A percentile compares a stretch with the other conserved stretches of the same genome.
These are phyloP conservation scores for Plebejus anna DNA, from an alignment of 2,888 invertebrate genomes.

Conservation along the genomic window DNA sequence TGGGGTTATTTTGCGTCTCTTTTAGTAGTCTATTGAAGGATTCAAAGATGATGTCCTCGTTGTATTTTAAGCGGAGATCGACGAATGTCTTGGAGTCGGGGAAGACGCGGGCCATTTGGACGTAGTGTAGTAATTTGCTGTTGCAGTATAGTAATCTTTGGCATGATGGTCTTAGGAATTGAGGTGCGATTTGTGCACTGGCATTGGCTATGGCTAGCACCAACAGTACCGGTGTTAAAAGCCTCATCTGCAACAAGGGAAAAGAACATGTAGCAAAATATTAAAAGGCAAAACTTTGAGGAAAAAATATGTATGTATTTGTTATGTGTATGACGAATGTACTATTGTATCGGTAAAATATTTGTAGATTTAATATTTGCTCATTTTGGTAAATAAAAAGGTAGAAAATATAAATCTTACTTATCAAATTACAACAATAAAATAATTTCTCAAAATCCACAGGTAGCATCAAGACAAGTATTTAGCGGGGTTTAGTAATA, in stretches of 20 bases:
- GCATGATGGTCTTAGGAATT: slow-evolving; percentile 53
- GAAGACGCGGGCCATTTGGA: slow-evolving; percentile 84
- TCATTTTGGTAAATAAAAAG: too few relatives aligned
- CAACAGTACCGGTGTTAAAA: slow-evolving; percentile 19
- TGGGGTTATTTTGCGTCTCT: slow-evolving; percentile 66
- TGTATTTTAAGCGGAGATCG: slow-evolving; percentile 84
- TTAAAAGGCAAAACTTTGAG: too few relatives aligned
- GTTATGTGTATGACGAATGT: too few relatives aligned
- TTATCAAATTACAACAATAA: not conserved
- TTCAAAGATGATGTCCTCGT: slow-evolving; percentile 77
- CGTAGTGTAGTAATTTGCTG: slow-evolving; percentile 84
- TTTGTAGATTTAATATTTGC: too few relatives aligned
- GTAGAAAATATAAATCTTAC: too few relatives aligned
- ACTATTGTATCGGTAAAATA: too few relatives aligned
- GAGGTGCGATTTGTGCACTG: slow-evolving; percentile 45
- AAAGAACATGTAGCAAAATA: not conserved
- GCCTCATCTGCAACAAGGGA: slow-evolving; percentile 27
- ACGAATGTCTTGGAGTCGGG: slow-evolving; percentile 91
- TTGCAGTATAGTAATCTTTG: slow-evolving; percentile 85
- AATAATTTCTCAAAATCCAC: not conserved
- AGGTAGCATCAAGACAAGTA: not conserved
- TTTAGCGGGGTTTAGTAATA: not conserved
- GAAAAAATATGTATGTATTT: too few relatives aligned
- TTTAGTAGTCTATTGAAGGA: slow-evolving; percentile 80
- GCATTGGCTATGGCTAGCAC: slow-evolving; percentile 10